Evolutionary conservation across 2,113 vertebrate genomes (phyloP), one percentile per base, ranked within the genome.

Genomic region (Poicephalus gulielmi): DNA sequence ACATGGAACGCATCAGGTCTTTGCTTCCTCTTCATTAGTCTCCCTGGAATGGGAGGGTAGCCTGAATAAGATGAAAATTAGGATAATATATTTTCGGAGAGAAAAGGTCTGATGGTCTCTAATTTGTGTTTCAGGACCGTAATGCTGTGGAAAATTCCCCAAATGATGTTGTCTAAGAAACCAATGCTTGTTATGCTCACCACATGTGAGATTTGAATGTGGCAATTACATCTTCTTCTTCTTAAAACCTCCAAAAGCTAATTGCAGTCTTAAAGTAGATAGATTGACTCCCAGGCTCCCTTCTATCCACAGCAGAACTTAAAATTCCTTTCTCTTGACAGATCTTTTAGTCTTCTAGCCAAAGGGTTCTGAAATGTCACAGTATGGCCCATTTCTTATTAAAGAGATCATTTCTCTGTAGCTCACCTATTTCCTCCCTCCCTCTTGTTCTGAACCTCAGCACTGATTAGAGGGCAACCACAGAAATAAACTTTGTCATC

Each of bases 1-100:
- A 77, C 92, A 90, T 96, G 96, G 96, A 97, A 95, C 91, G 95
- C 95, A 96, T 97, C 95, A 95, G 93, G 81, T 96, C 93, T 96
- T 96, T 89, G 91, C 97, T 94, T 94, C 86, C 95, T 87, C 85
- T 97, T 97, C 96, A 96, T 95, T 96, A 95, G 95, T 93, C 97
- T 97, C 97, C 82, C 62, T 88, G 95, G 94, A 98, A 91, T 86
- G 85, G 67, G 85, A 96, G 37, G 68, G 68, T 59, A 96, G 90
- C 91, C 78, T 95, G 80, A 96, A 95, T 91, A 95, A 89, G 44
- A 90, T 93, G 92, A 97, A 95, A 97, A 96, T 96, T 95, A 96
- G 94, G 95, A 94, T 95, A 87, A 93, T 91, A 92, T 97, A 95
- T 95, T 96, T 92, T 85, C 73, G 83, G 93, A 93, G 88, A 90